Conservation (phyloP, 2,113 vertebrate genomes). For the Thunnus maccoyii region DNA sequence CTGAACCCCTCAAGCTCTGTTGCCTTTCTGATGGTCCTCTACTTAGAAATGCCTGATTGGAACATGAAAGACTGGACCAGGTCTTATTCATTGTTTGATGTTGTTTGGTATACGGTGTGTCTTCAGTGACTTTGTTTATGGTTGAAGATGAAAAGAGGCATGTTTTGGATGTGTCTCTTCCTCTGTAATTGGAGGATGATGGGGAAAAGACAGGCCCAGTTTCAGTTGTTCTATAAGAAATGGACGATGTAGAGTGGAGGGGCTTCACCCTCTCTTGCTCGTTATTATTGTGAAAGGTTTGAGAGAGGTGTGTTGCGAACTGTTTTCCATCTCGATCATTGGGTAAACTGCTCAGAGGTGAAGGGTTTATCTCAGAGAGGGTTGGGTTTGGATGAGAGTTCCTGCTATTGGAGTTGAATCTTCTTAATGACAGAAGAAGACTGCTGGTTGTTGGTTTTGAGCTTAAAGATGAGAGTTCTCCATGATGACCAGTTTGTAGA, state of each 20-base stretch:
- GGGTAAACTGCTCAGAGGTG: conserved; percentile 11
- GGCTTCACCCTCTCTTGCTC: conserved; percentile 45
- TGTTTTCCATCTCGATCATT: conserved; percentile 41
- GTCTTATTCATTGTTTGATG: conserved; percentile 22
- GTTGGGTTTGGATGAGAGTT: conserved; percentile 25
- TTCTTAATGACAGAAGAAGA: conserved; percentile 81
- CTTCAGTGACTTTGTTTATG: conserved; percentile 30
- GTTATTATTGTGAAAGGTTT: conserved; percentile 55
- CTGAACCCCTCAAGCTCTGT: conserved; percentile 28
- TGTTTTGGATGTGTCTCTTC: conserved; percentile 37
- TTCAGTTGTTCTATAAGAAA: conserved; percentile 47
- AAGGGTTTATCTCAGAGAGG: conserved; percentile 39
- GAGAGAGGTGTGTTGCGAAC: conserved; percentile 20
- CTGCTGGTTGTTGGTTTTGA: conserved; percentile 83
- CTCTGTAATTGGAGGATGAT: conserved; percentile 25
- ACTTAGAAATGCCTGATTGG: conserved; percentile 42
- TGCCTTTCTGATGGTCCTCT: conserved; percentile 33
- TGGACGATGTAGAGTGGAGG: conserved; percentile 34
- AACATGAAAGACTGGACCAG: conserved; percentile 29
- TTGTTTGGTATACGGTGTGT: conserved; percentile 44
- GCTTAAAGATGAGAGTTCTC: conserved; percentile 54
- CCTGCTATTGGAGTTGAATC: conserved; percentile 55
- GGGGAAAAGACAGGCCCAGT: conserved; percentile 18
- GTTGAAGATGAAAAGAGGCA: conserved; percentile 37
- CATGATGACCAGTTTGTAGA: conserved; percentile 57